Percentiles rank a stretch among this genome's conserved stretches.
phyloP scores from a whole-genome alignment of 2,113 vertebrate species.

The Etia nguti region DNA sequence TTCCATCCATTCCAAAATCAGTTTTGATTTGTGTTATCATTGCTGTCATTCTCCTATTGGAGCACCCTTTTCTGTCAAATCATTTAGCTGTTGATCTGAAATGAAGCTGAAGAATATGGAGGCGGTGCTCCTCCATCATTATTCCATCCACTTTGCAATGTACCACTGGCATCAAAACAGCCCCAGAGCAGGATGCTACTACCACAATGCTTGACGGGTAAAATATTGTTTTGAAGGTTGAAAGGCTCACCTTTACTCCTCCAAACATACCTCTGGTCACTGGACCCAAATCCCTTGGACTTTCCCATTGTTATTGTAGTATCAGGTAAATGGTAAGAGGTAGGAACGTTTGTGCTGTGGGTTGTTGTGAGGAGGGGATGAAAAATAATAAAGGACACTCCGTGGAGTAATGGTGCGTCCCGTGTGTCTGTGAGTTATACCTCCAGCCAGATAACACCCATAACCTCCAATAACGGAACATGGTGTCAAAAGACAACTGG shows the following conservation, averaged over 20 bases:
- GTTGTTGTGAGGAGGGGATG: neutral
- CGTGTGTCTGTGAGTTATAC: neutral
- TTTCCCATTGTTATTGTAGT: neutral
- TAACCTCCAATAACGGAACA: neutral
- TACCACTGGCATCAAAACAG: neutral
- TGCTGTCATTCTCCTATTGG: neutral
- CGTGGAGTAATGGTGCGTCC: neutral
- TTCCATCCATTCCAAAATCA: neutral
- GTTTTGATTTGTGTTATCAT: neutral
- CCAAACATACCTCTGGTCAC: neutral
- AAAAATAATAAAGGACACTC: neutral
- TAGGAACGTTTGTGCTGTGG: neutral
- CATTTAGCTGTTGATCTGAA: neutral
- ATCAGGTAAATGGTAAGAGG: too few relatives aligned
- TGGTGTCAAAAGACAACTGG: neutral
- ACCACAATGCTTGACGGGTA: neutral
- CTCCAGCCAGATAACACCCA: neutral
- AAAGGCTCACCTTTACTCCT: neutral
- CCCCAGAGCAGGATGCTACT: neutral
- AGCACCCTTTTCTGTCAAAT: neutral
- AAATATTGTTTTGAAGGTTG: neutral
- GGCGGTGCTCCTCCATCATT: neutral
- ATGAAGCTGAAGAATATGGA: neutral
- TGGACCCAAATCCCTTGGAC: neutral
- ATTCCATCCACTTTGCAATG: neutral